These are phyloP conservation scores for Acipenser transmontanus DNA, from an alignment of 2,797 vertebrate genomes.

Conservation along the genomic window DNA sequence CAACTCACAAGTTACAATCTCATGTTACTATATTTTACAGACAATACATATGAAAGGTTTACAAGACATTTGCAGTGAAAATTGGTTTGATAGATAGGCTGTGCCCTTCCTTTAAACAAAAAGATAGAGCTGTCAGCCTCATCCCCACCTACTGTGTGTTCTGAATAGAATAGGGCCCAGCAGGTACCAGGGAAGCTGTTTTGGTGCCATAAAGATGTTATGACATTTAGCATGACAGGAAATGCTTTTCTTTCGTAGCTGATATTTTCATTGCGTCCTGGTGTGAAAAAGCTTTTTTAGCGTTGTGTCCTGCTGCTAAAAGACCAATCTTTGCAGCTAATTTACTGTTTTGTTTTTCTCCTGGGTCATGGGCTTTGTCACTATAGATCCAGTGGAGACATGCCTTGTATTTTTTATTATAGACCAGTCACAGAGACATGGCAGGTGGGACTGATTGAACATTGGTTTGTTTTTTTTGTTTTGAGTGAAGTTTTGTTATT, in stretches of 20 bases:
- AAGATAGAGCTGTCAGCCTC: slow-evolving; percentile 36
- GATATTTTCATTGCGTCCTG: slow-evolving; percentile 18
- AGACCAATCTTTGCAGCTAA: slow-evolving; percentile 26
- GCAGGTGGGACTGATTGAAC: neutral
- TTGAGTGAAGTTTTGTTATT: neutral
- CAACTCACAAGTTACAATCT: neutral
- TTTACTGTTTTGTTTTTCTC: slow-evolving; percentile 18
- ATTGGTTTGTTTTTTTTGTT: neutral
- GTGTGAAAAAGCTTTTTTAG: slow-evolving; percentile 19
- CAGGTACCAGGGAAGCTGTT: slow-evolving; percentile 14
- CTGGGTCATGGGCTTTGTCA: neutral
- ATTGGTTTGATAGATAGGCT: neutral
- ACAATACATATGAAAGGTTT: neutral
- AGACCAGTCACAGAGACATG: neutral
- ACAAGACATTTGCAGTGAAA: slow-evolving; percentile 6
- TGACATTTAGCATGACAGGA: slow-evolving; percentile 22
- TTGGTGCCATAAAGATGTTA: slow-evolving; percentile 19
- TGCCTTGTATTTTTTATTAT: neutral
- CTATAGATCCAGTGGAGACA: neutral
- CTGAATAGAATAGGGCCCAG: slow-evolving; percentile 27
- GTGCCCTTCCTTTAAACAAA: slow-evolving; percentile 15
- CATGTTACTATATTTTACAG: neutral
- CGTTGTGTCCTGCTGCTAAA: slow-evolving; percentile 16
- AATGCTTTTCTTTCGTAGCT: slow-evolving; percentile 17
- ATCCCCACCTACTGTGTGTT: slow-evolving; percentile 33